Evolutionary conservation across 2,888 invertebrate genomes (phyloP), one percentile per base, ranked within the genome.

Genomic region (Archips crataeganus): DNA sequence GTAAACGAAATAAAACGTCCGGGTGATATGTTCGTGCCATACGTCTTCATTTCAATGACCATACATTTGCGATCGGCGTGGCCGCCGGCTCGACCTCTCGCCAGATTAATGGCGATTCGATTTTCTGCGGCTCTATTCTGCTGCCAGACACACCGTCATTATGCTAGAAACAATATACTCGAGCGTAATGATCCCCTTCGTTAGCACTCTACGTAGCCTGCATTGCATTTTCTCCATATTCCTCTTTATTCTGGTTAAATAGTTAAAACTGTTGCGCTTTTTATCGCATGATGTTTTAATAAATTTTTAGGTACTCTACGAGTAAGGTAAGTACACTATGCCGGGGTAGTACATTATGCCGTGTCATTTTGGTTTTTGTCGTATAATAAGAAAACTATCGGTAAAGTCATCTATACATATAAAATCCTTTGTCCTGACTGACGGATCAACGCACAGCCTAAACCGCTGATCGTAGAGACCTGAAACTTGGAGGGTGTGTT

Each of bases 1-100:
- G 74, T 81, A 83, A 88, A 84, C 84, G 84, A 85, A 87, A 89
- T 88, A 89, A 90, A 88, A 87, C 82, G 85, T 85, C 85, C 78
- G 79, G 84, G 85, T 89, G 90, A 90, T 89, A 86, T 89, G 89
- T 90, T 88, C 84, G 85, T 78, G 82, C 76, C 66, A 75, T 78
- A 71, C 75, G 76, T 78, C 78, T 78, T 78, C 78, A 78, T 78
- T 78, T 76, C 77, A 75, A 78, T 77, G 76, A 75, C 76, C 77
- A 76, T 77, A 74, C 77, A 78, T 79, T 79, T 79, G 77, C 77
- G 77, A 77, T 78, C 76, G 77, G 77, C 67, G 76, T 60, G 68
- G 75, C 75, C 66, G 69, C 75, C 63, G 75, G 70, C 71, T 59
- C 68, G 75, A 77, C 77, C 77, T 74, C 69, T 72, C 64, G 47